These are phyloP conservation scores for Lagopus muta DNA, from an alignment of 2,113 vertebrate species.

Conservation along the genomic window DNA sequence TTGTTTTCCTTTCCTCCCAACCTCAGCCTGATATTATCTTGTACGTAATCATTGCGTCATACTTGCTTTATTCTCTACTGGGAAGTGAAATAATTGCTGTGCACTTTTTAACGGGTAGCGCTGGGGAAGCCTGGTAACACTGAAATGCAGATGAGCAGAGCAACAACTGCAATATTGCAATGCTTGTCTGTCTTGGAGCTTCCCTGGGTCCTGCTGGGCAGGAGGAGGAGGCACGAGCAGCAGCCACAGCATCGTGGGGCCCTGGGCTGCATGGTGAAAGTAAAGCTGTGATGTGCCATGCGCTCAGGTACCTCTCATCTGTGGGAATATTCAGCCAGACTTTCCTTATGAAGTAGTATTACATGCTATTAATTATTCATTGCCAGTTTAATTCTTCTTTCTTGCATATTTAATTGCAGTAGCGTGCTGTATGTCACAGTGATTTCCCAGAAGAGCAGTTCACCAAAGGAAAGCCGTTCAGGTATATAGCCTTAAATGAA, in stretches of 20 bases:
- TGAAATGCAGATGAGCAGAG: background rate
- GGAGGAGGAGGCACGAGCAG: background rate
- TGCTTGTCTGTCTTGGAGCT: background rate
- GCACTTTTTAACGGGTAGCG: background rate
- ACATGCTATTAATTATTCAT: slow-evolving; percentile 68
- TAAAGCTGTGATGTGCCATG: slow-evolving; percentile 6
- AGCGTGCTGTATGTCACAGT: slow-evolving; percentile 61
- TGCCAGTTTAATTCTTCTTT: slow-evolving; percentile 69
- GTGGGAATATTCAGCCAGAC: slow-evolving; percentile 25
- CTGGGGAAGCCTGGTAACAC: slow-evolving; percentile 18
- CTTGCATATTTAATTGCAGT: slow-evolving; percentile 70
- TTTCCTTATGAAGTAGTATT: slow-evolving; percentile 62
- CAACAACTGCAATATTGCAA: background rate
- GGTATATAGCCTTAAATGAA: slow-evolving; percentile 59
- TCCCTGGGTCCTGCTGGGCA: background rate
- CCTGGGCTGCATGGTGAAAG: background rate
- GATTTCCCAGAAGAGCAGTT: slow-evolving; percentile 71
- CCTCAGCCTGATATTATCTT: slow-evolving; percentile 32
- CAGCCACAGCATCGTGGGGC: background rate
- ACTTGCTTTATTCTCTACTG: slow-evolving; percentile 28
- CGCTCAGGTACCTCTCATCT: slow-evolving; percentile 7
- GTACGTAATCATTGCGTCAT: slow-evolving; percentile 49
- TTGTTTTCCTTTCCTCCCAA: slow-evolving; percentile 59
- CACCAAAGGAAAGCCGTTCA: slow-evolving; percentile 55
- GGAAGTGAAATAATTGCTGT: slow-evolving; percentile 51